Evolutionary conservation across 2,888 invertebrate genomes (phyloP).

Genomic region (Apamea sordens): DNA sequence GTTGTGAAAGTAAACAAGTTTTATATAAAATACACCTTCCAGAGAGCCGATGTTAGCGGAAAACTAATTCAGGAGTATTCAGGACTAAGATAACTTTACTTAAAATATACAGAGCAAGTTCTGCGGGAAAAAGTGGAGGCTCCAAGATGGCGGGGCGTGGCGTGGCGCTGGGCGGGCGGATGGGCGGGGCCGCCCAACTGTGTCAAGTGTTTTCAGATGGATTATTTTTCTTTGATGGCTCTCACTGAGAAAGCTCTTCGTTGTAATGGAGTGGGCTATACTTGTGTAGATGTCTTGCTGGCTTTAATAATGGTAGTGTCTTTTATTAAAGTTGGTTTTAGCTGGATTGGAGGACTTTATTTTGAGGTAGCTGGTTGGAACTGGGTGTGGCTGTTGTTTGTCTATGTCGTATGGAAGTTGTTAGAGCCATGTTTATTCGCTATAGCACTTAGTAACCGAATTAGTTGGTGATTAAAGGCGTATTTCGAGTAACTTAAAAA

Average conservation of each 20-base stretch:
- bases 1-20: slow-evolving; percentile 61
- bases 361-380: slow-evolving; percentile 11
- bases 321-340: slow-evolving; percentile 67
- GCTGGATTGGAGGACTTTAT: slow-evolving; percentile 54
- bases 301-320: slow-evolving; percentile 61
- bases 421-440: background rate
- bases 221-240: slow-evolving; percentile 75
- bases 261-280: slow-evolving; percentile 72
- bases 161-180: slow-evolving; percentile 75
- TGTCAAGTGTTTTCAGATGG: slow-evolving; percentile 79
- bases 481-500: background rate
- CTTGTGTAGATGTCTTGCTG: slow-evolving; percentile 51
- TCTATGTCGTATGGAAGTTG: background rate
- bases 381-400: slow-evolving; percentile 17
- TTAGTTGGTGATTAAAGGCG: background rate
- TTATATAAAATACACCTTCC: slow-evolving; percentile 60
- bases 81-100: slow-evolving; percentile 70
- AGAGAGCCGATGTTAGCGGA: slow-evolving; percentile 63
- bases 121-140: slow-evolving; percentile 55
- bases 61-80: slow-evolving; percentile 69
- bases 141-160: slow-evolving; percentile 73
- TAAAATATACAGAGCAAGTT: slow-evolving; percentile 72
- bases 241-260: slow-evolving; percentile 68
- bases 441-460: background rate
- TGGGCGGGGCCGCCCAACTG: slow-evolving; percentile 79